Percentiles rank a stretch among this genome's conserved stretches.
Conservation (phyloP, 1,140 invertebrate genomes). For the Antheraea pernyi region DNA sequence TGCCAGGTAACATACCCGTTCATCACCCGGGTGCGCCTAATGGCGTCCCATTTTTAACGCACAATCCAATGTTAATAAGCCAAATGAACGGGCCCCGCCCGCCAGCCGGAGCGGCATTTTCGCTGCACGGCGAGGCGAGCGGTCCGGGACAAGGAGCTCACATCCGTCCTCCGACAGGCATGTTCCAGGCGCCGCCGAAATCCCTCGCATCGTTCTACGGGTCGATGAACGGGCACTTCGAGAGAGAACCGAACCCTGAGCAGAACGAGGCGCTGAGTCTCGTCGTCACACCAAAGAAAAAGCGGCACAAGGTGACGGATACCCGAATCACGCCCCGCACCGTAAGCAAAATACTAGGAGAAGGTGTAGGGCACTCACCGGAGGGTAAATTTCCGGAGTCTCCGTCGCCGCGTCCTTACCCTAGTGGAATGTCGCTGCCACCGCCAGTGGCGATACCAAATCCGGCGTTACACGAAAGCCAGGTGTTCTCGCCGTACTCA, state of each 20-base stretch:
- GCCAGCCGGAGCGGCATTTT: slow-evolving; percentile 78
- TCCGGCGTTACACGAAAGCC: slow-evolving; percentile 95
- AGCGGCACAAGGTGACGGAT: slow-evolving; percentile 98
- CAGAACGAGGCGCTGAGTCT: slow-evolving; percentile 96
- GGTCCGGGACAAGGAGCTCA: slow-evolving; percentile 84
- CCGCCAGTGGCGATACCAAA: slow-evolving; percentile 97
- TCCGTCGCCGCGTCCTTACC: slow-evolving; percentile 87
- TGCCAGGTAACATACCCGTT: slow-evolving; percentile 81
- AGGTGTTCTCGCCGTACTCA: slow-evolving; percentile 94
- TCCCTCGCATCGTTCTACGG: slow-evolving; percentile 83
- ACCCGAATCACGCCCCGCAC: slow-evolving; percentile 95
- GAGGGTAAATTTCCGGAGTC: slow-evolving; percentile 80
- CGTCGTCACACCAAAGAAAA: slow-evolving; percentile 96
- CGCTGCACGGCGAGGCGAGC: slow-evolving; percentile 67
- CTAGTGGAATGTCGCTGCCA: slow-evolving; percentile 92
- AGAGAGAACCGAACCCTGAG: slow-evolving; percentile 86
- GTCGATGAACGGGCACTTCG: slow-evolving; percentile 84
- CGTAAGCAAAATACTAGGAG: slow-evolving; percentile 91
- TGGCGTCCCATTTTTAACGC: slow-evolving; percentile 62
- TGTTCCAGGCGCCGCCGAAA: slow-evolving; percentile 90
- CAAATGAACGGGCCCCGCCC: slow-evolving; percentile 77
- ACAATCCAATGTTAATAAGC: slow-evolving; percentile 70
- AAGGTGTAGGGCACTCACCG: slow-evolving; percentile 85
- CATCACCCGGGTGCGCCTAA: slow-evolving; percentile 70
- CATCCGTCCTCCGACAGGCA: slow-evolving; percentile 84